Evolutionary conservation across 2,113 vertebrate genomes (phyloP).

Genomic region (Parotia lawesii): DNA sequence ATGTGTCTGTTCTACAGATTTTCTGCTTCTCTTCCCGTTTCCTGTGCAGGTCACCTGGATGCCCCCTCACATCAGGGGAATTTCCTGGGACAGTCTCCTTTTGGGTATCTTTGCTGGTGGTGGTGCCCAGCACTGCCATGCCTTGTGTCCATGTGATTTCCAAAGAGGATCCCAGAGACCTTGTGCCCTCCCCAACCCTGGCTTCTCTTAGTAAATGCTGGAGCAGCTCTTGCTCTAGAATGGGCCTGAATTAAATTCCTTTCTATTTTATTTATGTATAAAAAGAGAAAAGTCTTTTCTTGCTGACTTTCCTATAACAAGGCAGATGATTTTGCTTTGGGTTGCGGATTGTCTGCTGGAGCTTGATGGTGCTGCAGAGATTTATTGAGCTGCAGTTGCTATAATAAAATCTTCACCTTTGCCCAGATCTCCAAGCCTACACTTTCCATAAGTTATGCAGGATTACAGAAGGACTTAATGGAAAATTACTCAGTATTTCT

Average conservation of each 20-base stretch:
- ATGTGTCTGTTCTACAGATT: not conserved
- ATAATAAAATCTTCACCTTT: conserved; percentile 35
- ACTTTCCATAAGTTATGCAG: not conserved
- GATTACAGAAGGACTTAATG: not conserved
- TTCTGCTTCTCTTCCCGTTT: not conserved
- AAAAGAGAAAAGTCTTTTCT: not conserved
- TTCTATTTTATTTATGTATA: not conserved
- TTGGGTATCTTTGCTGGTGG: not conserved
- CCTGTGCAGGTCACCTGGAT: not conserved
- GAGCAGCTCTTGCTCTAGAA: not conserved
- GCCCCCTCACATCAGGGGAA: not conserved
- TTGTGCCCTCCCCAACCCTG: not conserved
- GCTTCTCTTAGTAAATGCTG: not conserved
- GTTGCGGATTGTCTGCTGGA: not conserved
- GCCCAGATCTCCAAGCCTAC: not conserved
- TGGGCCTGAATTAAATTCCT: not conserved
- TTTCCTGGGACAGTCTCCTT: not conserved
- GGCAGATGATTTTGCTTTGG: not conserved
- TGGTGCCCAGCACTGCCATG: not conserved
- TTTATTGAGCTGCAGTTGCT: not conserved
- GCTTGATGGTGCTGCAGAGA: not conserved
- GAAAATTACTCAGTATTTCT: not conserved
- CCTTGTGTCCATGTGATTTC: not conserved
- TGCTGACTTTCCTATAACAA: not conserved
- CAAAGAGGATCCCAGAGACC: not conserved